Evolutionary conservation across 2,888 invertebrate species (phyloP), one percentile per base, ranked within the genome.

Genomic region (Pediacus dermestoides): DNA sequence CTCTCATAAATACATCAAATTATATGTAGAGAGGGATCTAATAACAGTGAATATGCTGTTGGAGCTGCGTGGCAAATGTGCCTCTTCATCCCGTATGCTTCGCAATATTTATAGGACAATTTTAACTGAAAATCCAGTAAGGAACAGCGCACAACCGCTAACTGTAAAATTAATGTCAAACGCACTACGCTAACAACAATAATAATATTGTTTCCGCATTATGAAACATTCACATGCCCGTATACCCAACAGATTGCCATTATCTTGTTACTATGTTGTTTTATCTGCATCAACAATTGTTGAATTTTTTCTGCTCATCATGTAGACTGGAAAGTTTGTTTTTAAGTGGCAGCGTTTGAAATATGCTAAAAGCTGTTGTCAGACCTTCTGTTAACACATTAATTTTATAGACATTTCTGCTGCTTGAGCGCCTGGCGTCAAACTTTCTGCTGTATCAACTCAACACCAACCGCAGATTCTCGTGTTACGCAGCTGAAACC

Each of bases 31-130:
- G 15, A 7, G 13, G 16, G 27, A 27, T 4, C 9, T 7, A 28
- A 13, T 27, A 27, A 27, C 27, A 34, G 34, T 21, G 34, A 25
- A 16, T 11, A 34, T 27, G 27, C 16, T 34, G 34, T 34, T 34
- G 34, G 16, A 27, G 21, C 27, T 26, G 18, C 14, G 16, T 26
- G 13, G 21, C 12, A 28, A 34, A 27, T 27, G 28, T 34, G 34
- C 16, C 14, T 18, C 21, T 21, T 12, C 15, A 32, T 25, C 26
- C 15, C 26, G 16, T n/a, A 18, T 27, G 34, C 14, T 34, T 16
- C 11, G 7, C 21, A 28, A 27, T 34, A 34, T 34, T 34, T 34
- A 34, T 27, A 28, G 25, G 16, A 34, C 27, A 34, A 34, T 34
- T 16, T 34, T 28, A 27, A 34, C 26, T 16, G 26, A 34, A 34